Conservation (phyloP, 2,888 invertebrate species). For the Holacanthella duospinosa region DNA sequence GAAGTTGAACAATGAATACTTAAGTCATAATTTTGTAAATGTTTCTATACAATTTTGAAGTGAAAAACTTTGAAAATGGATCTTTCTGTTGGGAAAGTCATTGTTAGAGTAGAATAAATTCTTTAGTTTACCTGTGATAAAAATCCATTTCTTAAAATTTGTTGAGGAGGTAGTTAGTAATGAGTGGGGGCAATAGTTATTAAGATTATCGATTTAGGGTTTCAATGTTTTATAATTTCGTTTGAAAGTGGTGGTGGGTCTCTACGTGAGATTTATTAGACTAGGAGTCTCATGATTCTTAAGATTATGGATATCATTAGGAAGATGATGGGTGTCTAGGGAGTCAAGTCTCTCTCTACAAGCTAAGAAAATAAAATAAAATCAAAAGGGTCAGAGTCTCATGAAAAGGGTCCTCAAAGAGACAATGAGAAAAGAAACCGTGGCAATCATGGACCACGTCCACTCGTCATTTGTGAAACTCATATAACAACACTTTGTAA, state of each 20-base stretch:
- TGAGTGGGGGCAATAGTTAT: background rate
- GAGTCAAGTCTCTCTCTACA: background rate
- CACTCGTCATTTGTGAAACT: slow-evolving; percentile 30
- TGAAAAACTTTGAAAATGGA: too few species aligned
- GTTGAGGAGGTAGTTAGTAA: background rate
- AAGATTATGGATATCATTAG: background rate
- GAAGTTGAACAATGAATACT: background rate
- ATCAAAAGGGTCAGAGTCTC: background rate
- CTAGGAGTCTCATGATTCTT: background rate
- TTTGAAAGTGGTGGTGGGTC: background rate
- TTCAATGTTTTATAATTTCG: too few species aligned
- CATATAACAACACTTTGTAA: slow-evolving; percentile 25
- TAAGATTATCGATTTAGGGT: background rate
- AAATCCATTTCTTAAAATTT: background rate
- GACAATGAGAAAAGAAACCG: slow-evolving; percentile 26
- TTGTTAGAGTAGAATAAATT: background rate
- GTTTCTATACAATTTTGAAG: too few species aligned
- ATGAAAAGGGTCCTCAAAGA: background rate
- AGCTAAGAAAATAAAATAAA: background rate
- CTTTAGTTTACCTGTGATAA: background rate
- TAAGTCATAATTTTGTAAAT: background rate
- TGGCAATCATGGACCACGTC: slow-evolving; percentile 30
- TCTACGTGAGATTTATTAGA: background rate
- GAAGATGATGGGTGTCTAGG: background rate
- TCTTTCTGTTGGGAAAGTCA: background rate